phyloP scores from a whole-genome alignment of 1,140 invertebrate genomes.

The Psix sp. region DNA sequence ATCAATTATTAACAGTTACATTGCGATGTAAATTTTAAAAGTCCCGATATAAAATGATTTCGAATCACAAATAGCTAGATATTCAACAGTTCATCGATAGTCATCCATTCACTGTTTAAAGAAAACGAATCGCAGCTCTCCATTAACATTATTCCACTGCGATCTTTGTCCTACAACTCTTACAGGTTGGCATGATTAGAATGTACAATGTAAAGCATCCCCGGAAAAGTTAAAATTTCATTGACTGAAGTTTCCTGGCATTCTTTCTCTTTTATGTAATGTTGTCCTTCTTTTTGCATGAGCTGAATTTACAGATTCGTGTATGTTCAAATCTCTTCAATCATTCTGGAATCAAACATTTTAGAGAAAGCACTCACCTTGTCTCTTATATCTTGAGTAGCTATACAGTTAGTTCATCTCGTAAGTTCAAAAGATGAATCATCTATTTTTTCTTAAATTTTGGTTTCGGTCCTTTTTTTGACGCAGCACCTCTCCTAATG shows the following conservation, averaged over 20 bases:
- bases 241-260: not conserved
- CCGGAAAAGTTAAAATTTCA: slow-evolving; percentile 2
- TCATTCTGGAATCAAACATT: slow-evolving; percentile 13
- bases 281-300: not conserved
- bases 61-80: slow-evolving; percentile 14
- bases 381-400: not conserved
- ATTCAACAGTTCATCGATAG: slow-evolving; percentile 29
- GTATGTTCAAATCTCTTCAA: slow-evolving; percentile 14
- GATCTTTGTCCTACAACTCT: slow-evolving; percentile 23
- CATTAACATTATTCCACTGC: slow-evolving; percentile 21
- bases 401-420: not conserved
- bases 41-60: slow-evolving; percentile 17
- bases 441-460: not conserved
- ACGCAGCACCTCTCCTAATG: too few relatives aligned
- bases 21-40: slow-evolving; percentile 33
- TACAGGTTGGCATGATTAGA: slow-evolving; percentile 6
- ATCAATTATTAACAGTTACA: slow-evolving; percentile 33
- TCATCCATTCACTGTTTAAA: slow-evolving; percentile 13
- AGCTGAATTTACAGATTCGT: slow-evolving; percentile 13
- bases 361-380: slow-evolving; percentile 13
- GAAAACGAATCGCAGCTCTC: slow-evolving; percentile 24
- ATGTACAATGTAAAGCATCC: slow-evolving; percentile 2
- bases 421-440: not conserved
- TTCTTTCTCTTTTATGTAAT: slow-evolving; percentile 2
- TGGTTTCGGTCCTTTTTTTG: too few relatives aligned